Percentiles rank a stretch among this genome's conserved stretches.
These are phyloP conservation scores for Penaeus monodon DNA, from an alignment of 2,888 invertebrate genomes.

Conservation along the genomic window DNA sequence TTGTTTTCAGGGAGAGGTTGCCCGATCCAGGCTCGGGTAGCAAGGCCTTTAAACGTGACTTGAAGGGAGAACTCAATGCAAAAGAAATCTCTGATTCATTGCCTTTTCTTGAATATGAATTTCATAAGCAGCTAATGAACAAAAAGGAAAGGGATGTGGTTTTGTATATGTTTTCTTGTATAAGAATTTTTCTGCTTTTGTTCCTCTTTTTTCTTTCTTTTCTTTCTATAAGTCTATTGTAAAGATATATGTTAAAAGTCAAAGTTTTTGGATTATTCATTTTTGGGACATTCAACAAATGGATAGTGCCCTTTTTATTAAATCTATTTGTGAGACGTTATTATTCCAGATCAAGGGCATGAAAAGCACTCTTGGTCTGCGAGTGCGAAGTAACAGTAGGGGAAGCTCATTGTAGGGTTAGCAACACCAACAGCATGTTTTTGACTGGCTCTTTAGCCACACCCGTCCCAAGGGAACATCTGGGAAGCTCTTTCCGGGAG, in stretches of 20 bases:
- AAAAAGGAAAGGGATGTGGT: conserved; percentile 77
- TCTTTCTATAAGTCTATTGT: too few relatives aligned
- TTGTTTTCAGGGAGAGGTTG: conserved; percentile 59
- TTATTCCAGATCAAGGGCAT: conserved; percentile 84
- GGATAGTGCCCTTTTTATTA: too few relatives aligned
- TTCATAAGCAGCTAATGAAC: conserved; percentile 90
- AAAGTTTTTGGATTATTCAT: too few relatives aligned
- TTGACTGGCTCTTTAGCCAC: conserved; percentile 83
- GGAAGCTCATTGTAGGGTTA: conserved; percentile 87
- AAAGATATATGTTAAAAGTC: too few relatives aligned
- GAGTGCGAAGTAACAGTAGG: conserved; percentile 75
- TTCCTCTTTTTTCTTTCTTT: neutral
- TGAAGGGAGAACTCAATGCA: conserved; percentile 75
- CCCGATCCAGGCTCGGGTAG: conserved; percentile 69
- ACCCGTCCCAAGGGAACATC: conserved; percentile 78
- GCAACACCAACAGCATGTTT: conserved; percentile 89
- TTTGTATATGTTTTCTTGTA: neutral
- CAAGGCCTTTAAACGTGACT: conserved; percentile 67
- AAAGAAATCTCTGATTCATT: conserved; percentile 95
- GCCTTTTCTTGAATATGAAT: conserved; percentile 95
- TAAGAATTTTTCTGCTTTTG: neutral
- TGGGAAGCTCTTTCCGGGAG: conserved; percentile 77
- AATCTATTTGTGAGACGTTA: too few relatives aligned
- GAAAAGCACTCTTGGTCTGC: conserved; percentile 90
- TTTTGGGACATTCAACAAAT: too few relatives aligned